Percentiles rank a stretch among this genome's conserved stretches.
These are phyloP conservation scores for Crossaster papposus DNA, from an alignment of 53 echinoderm and acorn worm genomes.

Conservation along the genomic window DNA sequence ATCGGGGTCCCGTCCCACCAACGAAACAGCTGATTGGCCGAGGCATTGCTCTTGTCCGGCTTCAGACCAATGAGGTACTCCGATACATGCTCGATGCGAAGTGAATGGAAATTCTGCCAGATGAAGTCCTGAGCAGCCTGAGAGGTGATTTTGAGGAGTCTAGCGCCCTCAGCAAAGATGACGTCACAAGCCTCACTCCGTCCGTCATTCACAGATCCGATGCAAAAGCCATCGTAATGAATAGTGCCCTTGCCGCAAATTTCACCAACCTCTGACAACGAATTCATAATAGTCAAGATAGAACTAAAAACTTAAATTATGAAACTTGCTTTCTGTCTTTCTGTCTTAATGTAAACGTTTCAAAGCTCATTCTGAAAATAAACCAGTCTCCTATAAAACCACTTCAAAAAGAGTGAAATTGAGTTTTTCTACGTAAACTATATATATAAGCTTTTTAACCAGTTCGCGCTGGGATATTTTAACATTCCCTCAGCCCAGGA, in stretches of 20 bases:
- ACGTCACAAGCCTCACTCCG: conserved; percentile 56
- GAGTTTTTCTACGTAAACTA: too few relatives aligned
- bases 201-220: conserved; percentile 65
- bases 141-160: conserved; percentile 61
- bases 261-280: conserved; percentile 64
- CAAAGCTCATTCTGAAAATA: too few relatives aligned
- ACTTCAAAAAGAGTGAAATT: too few relatives aligned
- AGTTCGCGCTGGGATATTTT: too few relatives aligned
- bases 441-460: too few relatives aligned
- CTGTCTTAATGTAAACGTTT: too few relatives aligned
- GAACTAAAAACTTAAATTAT: too few relatives aligned
- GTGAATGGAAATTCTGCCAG: not conserved
- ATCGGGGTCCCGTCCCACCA: conserved; percentile 84
- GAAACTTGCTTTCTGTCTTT: too few relatives aligned
- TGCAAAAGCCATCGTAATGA: conserved; percentile 61
- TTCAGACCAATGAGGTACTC: conserved; percentile 58
- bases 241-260: conserved; percentile 64
- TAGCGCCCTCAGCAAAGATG: conserved; percentile 71
- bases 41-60: not conserved
- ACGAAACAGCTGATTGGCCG: conserved; percentile 28
- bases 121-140: conserved; percentile 28
- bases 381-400: too few relatives aligned
- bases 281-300: not conserved
- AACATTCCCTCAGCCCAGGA: too few relatives aligned
- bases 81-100: conserved; percentile 20